These are phyloP conservation scores for Podarcis raffonei DNA, from an alignment of 2,113 vertebrate species.

Conservation along the genomic window DNA sequence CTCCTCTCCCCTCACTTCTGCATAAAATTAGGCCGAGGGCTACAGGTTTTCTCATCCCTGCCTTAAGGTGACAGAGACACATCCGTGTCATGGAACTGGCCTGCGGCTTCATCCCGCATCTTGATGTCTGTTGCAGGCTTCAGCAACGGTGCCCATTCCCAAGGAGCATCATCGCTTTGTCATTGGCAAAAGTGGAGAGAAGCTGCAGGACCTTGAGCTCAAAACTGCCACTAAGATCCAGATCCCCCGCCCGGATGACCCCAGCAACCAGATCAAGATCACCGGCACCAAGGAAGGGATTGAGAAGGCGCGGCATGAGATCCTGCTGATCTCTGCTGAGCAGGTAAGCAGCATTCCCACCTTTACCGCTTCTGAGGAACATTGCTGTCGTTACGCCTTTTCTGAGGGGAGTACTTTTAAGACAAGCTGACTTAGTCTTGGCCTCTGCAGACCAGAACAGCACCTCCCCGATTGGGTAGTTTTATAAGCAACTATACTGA, in stretches of 20 bases:
- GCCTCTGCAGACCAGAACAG: background rate
- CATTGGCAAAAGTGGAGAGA: slow-evolving; percentile 98
- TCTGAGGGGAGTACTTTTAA: background rate
- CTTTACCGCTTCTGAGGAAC: background rate
- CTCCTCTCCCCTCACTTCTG: background rate
- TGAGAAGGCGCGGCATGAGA: slow-evolving; percentile 97
- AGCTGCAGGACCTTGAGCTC: slow-evolving; percentile 97
- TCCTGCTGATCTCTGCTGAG: slow-evolving; percentile 96
- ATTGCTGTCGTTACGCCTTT: background rate
- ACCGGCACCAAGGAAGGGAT: slow-evolving; percentile 98
- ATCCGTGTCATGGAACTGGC: background rate
- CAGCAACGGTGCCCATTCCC: slow-evolving; percentile 94
- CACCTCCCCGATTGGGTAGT: background rate
- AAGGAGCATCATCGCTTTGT: slow-evolving; percentile 99
- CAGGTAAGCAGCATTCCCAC: slow-evolving; percentile 79
- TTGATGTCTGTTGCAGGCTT: slow-evolving; percentile 78
- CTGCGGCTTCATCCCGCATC: background rate
- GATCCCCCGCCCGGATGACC: slow-evolving; percentile 96
- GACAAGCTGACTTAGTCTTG: background rate
- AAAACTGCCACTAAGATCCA: slow-evolving; percentile 99
- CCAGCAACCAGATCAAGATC: slow-evolving; percentile 99
- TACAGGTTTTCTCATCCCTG: background rate
- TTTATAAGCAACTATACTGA: background rate
- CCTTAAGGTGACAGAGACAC: background rate
- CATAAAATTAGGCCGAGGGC: background rate